Conservation (phyloP, 2,888 invertebrate species). For the Orchesellides sinensis region DNA sequence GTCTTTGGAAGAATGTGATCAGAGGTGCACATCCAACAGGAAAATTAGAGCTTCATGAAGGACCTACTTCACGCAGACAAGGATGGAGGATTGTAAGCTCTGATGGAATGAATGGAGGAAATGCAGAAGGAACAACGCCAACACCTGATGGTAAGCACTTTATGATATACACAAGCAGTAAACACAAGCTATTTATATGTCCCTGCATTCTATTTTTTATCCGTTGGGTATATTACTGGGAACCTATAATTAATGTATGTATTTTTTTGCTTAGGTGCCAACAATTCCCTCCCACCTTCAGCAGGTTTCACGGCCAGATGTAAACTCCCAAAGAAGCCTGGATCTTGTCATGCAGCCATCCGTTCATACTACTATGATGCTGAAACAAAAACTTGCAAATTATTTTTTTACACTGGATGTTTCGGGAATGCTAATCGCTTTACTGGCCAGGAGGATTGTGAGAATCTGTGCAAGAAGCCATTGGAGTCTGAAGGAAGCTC, state of each 20-base stretch:
- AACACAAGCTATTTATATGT: slow-evolving; percentile 29
- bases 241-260: neutral
- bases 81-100: slow-evolving; percentile 33
- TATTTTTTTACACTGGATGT: slow-evolving; percentile 72
- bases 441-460: slow-evolving; percentile 66
- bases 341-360: slow-evolving; percentile 67
- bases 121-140: neutral
- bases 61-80: neutral
- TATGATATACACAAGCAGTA: neutral
- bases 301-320: slow-evolving; percentile 62
- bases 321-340: slow-evolving; percentile 66
- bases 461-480: slow-evolving; percentile 63
- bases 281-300: slow-evolving; percentile 43
- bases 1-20: slow-evolving; percentile 69
- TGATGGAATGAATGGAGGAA: slow-evolving; percentile 38
- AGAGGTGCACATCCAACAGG: slow-evolving; percentile 35
- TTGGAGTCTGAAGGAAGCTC: slow-evolving; percentile 45
- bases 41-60: neutral
- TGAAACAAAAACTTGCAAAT: slow-evolving; percentile 62
- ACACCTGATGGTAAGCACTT: slow-evolving; percentile 19
- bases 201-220: slow-evolving; percentile 2
- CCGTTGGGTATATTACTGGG: neutral
- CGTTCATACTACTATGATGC: slow-evolving; percentile 70
- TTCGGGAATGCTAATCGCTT: slow-evolving; percentile 74
- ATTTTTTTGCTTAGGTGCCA: slow-evolving; percentile 29